Evolutionary conservation across 2,113 vertebrate species (phyloP), one percentile per base, ranked within the genome.

Genomic region (Bubalus kerabau): DNA sequence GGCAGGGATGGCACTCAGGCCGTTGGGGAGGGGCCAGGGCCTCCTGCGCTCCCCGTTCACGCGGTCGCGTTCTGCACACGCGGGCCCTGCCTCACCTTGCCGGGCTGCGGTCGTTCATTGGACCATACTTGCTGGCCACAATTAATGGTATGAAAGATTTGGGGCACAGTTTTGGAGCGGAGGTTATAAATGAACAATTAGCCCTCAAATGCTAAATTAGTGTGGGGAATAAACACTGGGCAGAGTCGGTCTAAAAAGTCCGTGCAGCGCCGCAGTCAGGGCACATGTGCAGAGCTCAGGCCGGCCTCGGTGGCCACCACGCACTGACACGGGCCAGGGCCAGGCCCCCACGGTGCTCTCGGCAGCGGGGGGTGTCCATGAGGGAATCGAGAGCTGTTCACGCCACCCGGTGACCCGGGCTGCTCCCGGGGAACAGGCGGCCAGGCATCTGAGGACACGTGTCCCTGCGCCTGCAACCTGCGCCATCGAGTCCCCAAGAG

Each of bases 281-380:
- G 10, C 23, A 1, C 0, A 0, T 14, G 24, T 24, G 0, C 15
- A 0, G 32, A 3, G 1, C 87, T 43, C 7, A 2, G n/a, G 74
- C 56, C 6, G 40, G 3, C 5, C 60, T 14, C 3, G 0, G 26
- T 0, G n/a, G 64, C 40, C 0, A 0, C 32, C 16, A 2, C 2
- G 0, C 24, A 0, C 3, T 14, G 74, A 6, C 2, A 28, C 3
- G 1, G 30, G 24, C 1, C 0, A 11, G 43, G 1, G 19, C 6
- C 17, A 17, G 46, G 24, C 9, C 48, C 4, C 4, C 5, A 4
- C 0, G 0, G 17, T 1, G 9, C 43, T 74, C 85, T 16, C 1
- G 0, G 40, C 16, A 0, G 3, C 13, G 0, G 1, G 21, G 10
- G 13, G 52, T 17, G 1, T 32, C n/a, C 26, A 0, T 0, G 1